Evolutionary conservation across 2,113 vertebrate species (phyloP).

Genomic region (Xiphophorus maculatus): DNA sequence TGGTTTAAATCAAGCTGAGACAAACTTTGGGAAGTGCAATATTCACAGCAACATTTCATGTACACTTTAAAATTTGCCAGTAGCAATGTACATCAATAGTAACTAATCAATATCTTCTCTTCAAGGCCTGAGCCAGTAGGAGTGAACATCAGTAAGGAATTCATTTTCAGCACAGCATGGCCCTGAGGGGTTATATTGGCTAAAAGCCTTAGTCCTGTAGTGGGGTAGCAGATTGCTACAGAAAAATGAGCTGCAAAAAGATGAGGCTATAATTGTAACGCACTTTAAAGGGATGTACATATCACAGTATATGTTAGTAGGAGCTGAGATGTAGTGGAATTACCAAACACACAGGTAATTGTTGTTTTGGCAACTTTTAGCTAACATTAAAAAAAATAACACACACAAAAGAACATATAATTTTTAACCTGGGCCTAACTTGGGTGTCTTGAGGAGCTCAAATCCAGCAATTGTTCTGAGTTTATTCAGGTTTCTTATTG

Average conservation of each 20-base stretch:
- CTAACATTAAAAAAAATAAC: not conserved
- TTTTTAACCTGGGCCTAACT: not conserved
- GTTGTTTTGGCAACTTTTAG: not conserved
- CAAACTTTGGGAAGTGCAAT: conserved; percentile 34
- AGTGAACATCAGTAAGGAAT: conserved; percentile 40
- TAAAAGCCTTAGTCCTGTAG: conserved; percentile 7
- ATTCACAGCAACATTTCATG: conserved; percentile 48
- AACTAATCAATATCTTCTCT: conserved; percentile 58
- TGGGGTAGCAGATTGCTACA: not conserved
- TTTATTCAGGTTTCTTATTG: not conserved
- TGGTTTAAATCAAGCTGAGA: conserved; percentile 1
- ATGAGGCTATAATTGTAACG: not conserved
- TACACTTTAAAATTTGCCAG: conserved; percentile 49
- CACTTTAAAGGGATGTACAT: not conserved
- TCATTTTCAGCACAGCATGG: conserved; percentile 17
- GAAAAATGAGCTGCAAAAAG: not conserved
- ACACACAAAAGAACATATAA: not conserved
- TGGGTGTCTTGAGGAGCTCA: not conserved
- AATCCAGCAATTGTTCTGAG: not conserved
- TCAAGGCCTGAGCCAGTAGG: conserved; percentile 18
- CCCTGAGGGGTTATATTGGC: conserved; percentile 15
- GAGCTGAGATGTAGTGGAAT: not conserved
- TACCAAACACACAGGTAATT: not conserved
- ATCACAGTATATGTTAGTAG: not conserved
- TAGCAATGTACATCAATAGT: conserved; percentile 49